phyloP scores from a whole-genome alignment of 2,797 vertebrate species.

The Oreochromis grahami region DNA sequence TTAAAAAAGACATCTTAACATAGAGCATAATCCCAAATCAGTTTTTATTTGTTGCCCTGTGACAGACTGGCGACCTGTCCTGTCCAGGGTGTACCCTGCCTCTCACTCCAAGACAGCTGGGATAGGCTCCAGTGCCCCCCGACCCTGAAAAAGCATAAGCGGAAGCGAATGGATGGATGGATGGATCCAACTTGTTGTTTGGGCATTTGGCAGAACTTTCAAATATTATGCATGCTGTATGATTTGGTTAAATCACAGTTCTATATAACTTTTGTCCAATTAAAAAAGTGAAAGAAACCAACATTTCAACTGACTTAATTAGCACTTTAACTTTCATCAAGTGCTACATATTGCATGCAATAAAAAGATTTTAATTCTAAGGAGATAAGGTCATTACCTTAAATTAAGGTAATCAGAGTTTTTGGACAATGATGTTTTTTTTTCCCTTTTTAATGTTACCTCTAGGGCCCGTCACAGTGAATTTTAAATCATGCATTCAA shows the following conservation, averaged over 20 bases:
- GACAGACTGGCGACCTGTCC: background rate
- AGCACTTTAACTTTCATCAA: background rate
- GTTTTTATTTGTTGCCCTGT: background rate
- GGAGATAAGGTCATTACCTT: background rate
- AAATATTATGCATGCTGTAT: background rate
- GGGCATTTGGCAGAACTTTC: background rate
- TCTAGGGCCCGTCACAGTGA: background rate
- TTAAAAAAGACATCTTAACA: background rate
- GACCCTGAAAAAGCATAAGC: background rate
- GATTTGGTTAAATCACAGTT: background rate
- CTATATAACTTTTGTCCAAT: background rate
- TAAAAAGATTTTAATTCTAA: background rate
- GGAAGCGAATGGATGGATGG: background rate
- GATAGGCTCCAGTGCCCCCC: background rate
- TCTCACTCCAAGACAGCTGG: background rate
- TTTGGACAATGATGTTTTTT: fast-evolving
- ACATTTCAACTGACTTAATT: background rate
- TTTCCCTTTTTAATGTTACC: background rate
- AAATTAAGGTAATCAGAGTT: background rate
- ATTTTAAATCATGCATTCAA: background rate
- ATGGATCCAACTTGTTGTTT: background rate
- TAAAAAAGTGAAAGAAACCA: background rate
- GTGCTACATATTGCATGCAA: background rate
- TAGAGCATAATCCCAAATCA: background rate
- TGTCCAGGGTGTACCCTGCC: background rate